Evolutionary conservation across 2,113 vertebrate genomes (phyloP).

Genomic region (Apodemus sylvaticus): DNA sequence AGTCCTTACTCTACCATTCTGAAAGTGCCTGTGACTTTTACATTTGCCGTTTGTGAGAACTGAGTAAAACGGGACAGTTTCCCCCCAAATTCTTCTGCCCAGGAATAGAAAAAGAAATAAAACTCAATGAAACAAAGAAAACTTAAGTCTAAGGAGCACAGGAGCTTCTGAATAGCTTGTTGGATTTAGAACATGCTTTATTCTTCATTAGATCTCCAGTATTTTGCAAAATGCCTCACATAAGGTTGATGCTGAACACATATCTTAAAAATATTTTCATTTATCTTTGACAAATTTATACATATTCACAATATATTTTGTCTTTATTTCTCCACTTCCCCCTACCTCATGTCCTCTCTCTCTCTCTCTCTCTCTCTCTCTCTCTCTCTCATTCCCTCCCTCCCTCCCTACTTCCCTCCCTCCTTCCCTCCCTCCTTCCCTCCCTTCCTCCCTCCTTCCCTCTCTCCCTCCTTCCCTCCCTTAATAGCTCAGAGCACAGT

Average conservation of each 20-base stretch:
- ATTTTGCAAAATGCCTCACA: constrained; percentile 23
- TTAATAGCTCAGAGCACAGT: neutral
- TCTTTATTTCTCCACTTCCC: neutral
- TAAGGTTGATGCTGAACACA: neutral
- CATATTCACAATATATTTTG: neutral
- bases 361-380: neutral
- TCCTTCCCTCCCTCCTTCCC: too few relatives aligned
- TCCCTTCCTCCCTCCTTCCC: too few relatives aligned
- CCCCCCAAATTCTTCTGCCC: neutral
- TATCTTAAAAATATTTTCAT: neutral
- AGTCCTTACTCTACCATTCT: neutral
- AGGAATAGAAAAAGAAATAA: neutral
- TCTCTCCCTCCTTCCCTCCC: too few relatives aligned
- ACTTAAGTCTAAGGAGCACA: neutral
- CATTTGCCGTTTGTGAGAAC: neutral
- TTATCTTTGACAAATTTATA: neutral
- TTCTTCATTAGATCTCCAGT: constrained; percentile 8
- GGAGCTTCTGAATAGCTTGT: neutral
- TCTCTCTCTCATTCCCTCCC: too few relatives aligned
- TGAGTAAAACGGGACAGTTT: neutral
- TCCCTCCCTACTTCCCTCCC: too few relatives aligned
- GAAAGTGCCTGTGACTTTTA: constrained; percentile 6
- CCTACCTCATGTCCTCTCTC: neutral
- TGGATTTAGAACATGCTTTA: neutral
- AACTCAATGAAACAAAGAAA: neutral